phyloP scores from a whole-genome alignment of 2,888 invertebrate genomes.

The Euplagia quadripunctaria region DNA sequence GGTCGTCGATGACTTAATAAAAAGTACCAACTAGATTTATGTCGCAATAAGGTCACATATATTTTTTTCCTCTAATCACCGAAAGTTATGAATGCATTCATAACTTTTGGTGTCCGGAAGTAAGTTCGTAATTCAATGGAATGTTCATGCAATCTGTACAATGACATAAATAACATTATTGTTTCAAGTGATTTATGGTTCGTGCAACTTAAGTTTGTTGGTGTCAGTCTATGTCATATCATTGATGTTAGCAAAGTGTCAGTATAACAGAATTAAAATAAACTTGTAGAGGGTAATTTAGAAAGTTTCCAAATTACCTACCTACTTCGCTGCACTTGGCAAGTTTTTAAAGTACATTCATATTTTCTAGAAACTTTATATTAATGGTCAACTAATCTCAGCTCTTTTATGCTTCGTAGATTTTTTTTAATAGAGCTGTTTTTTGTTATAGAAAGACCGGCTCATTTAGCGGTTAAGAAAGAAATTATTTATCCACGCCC shows the following conservation, averaged over 20 bases:
- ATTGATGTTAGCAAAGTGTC: background rate
- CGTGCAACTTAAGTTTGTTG: background rate
- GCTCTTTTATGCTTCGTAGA: background rate
- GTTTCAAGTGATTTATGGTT: background rate
- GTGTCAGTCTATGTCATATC: background rate
- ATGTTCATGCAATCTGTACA: background rate
- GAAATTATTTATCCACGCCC: background rate
- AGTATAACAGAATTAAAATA: background rate
- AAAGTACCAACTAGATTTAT: no score
- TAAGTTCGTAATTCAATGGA: background rate
- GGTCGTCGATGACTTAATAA: no score
- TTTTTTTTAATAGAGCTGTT: background rate
- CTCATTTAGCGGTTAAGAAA: background rate
- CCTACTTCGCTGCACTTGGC: no score
- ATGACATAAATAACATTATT: background rate
- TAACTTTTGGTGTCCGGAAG: no score
- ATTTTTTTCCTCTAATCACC: no score
- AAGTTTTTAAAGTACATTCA: background rate
- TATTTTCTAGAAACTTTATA: background rate
- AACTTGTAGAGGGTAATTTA: background rate
- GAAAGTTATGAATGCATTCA: no score
- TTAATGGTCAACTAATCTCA: background rate
- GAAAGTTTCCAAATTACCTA: background rate
- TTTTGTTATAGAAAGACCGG: background rate
- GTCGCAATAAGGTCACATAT: no score